Conservation (phyloP, 2,797 vertebrate species). For the Varecia variegata region DNA sequence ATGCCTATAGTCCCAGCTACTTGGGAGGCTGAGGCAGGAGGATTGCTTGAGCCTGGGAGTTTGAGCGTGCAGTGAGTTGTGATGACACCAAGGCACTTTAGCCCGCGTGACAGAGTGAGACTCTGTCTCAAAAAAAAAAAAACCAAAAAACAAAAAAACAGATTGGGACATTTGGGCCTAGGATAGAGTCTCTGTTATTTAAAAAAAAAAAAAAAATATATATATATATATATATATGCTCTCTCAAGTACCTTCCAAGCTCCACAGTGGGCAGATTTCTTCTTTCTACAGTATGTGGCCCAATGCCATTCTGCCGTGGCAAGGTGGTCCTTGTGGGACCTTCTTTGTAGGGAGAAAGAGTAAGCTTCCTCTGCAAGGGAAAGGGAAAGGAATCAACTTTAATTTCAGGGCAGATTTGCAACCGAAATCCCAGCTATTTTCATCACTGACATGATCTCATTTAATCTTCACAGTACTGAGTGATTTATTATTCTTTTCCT, state of each 20-base stretch:
- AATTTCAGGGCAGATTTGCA: background rate
- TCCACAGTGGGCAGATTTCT: background rate
- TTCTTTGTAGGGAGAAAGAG: background rate
- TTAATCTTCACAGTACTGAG: background rate
- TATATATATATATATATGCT: too few species aligned
- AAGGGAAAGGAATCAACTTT: background rate
- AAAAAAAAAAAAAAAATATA: background rate
- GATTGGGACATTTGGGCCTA: background rate
- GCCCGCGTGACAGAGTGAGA: too few species aligned
- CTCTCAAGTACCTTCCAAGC: background rate
- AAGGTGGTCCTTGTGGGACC: background rate
- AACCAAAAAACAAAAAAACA: background rate
- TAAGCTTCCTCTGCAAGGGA: background rate
- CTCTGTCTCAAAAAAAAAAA: too few species aligned
- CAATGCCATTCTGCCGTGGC: background rate
- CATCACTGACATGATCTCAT: background rate
- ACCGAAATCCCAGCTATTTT: background rate
- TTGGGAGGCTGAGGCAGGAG: fast-evolving
- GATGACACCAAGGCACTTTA: too few species aligned
- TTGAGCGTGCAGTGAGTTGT: too few species aligned
- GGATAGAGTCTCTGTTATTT: background rate
- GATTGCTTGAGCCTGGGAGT: too few species aligned
- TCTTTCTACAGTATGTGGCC: background rate
- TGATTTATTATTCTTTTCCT: background rate
- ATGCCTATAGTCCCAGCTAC: too few species aligned